A percentile compares a stretch with the other conserved stretches of the same genome.
phyloP scores from a whole-genome alignment of 2,888 invertebrate genomes.

The Lepidocyrtoides sp. region DNA sequence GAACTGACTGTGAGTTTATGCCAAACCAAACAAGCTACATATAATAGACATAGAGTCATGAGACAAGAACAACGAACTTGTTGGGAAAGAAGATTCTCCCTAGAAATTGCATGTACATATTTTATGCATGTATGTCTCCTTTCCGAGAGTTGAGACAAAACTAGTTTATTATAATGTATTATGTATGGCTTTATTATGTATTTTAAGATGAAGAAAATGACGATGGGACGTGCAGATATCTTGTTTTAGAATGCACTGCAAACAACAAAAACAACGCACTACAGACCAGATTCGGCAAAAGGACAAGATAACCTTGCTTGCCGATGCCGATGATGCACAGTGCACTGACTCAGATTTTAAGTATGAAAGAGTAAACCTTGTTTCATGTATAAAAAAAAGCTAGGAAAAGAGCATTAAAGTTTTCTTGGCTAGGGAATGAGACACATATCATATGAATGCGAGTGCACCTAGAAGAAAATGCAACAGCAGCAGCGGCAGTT shows the following conservation, averaged over 20 bases:
- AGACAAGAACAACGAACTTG: slow-evolving; percentile 40
- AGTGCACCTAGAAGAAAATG: slow-evolving; percentile 49
- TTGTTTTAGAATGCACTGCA: slow-evolving; percentile 3
- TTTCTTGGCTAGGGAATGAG: slow-evolving; percentile 52
- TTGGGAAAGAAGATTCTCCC: neutral
- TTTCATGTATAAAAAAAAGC: slow-evolving; percentile 15
- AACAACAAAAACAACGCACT: neutral
- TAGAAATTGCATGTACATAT: slow-evolving; percentile 7
- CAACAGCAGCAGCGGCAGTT: too few species aligned
- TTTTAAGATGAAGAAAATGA: neutral
- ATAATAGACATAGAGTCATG: neutral
- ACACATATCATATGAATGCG: slow-evolving; percentile 14
- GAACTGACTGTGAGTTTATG: neutral
- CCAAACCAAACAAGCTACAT: neutral
- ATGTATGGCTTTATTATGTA: slow-evolving; percentile 43
- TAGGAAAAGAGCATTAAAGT: slow-evolving; percentile 14
- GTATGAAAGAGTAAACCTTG: neutral
- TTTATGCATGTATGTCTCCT: neutral
- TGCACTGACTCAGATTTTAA: slow-evolving; percentile 42
- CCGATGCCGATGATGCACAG: neutral
- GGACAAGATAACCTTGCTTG: slow-evolving; percentile 31
- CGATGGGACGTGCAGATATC: slow-evolving; percentile 34
- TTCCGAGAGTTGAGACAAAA: slow-evolving; percentile 26
- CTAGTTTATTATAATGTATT: slow-evolving; percentile 53
- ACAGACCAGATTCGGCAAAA: neutral